Percentiles rank a stretch among this genome's conserved stretches.
These are phyloP conservation scores for Agrochola lychnidis DNA, from an alignment of 2,888 invertebrate species.

Conservation along the genomic window DNA sequence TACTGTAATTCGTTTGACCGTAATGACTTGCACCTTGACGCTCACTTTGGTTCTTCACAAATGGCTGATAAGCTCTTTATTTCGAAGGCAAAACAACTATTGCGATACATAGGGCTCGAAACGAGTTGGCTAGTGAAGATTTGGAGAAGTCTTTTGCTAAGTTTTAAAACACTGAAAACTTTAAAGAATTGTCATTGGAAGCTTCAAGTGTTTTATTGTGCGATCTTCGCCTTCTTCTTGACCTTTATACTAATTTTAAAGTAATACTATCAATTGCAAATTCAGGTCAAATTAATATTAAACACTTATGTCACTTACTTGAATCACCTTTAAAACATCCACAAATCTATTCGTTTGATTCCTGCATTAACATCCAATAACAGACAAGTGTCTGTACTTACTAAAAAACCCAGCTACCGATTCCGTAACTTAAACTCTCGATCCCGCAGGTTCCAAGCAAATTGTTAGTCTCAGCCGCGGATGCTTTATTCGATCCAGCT, in stretches of 20 bases:
- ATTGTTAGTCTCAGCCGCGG: slow-evolving; percentile 17
- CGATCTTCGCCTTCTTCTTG: background rate
- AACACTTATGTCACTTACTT: background rate
- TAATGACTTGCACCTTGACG: slow-evolving; percentile 76
- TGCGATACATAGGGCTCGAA: background rate
- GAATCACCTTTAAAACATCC: background rate
- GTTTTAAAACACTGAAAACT: background rate
- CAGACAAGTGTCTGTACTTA: background rate
- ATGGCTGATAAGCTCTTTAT: slow-evolving; percentile 59
- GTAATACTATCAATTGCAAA: background rate
- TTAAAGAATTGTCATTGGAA: background rate
- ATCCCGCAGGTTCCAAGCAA: slow-evolving; percentile 11
- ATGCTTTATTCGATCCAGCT: slow-evolving; percentile 46
- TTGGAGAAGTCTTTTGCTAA: background rate
- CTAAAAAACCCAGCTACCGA: background rate
- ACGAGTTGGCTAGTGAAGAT: background rate
- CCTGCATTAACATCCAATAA: background rate
- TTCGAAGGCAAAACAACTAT: slow-evolving; percentile 26
- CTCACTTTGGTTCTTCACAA: slow-evolving; percentile 57
- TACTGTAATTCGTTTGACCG: slow-evolving; percentile 74
- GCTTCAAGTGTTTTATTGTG: background rate
- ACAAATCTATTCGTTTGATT: background rate
- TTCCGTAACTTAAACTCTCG: background rate
- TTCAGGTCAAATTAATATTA: background rate
- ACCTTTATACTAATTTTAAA: background rate